A percentile compares a stretch with the other conserved stretches of the same genome.
phyloP scores from a whole-genome alignment of 2,888 invertebrate genomes.

The Tholera decimalis region DNA sequence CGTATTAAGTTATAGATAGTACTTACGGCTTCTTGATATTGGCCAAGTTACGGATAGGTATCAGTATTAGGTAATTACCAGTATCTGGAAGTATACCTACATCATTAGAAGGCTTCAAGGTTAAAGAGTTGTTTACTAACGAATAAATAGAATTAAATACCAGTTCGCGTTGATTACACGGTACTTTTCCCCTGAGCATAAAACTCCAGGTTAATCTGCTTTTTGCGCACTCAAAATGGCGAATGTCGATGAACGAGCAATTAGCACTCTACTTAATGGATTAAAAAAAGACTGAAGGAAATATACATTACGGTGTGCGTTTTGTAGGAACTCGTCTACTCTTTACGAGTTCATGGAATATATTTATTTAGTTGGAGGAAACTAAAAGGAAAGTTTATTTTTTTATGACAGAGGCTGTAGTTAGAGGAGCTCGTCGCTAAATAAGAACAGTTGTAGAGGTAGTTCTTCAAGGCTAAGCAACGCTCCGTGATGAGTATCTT shows the following conservation, averaged over 20 bases:
- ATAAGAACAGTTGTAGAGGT: too few species aligned
- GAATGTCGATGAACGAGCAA: conserved; percentile 53
- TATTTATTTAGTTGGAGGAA: background rate
- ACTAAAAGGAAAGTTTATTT: background rate
- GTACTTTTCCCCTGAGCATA: conserved; percentile 38
- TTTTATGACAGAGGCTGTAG: too few species aligned
- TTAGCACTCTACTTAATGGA: conserved; percentile 43
- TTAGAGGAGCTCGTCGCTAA: too few species aligned
- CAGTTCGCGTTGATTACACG: conserved; percentile 25
- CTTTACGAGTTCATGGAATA: background rate
- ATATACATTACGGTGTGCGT: background rate
- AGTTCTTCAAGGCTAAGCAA: too few species aligned
- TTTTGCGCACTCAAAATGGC: conserved; percentile 52
- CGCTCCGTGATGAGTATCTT: too few species aligned
- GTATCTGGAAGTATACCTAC: background rate
- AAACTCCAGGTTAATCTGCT: conserved; percentile 46
- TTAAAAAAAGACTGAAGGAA: conserved; percentile 35
- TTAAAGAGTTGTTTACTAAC: conserved; percentile 13
- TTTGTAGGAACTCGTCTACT: background rate
- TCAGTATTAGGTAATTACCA: conserved; percentile 4
- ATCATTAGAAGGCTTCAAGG: conserved; percentile 6
- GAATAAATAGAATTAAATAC: background rate
- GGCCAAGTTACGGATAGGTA: conserved; percentile 29
- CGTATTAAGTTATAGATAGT: background rate
- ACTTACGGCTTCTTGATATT: conserved; percentile 26